Base-by-base conservation (phyloP, 2,888 invertebrate species). In the Pseudanteris insignis region DNA sequence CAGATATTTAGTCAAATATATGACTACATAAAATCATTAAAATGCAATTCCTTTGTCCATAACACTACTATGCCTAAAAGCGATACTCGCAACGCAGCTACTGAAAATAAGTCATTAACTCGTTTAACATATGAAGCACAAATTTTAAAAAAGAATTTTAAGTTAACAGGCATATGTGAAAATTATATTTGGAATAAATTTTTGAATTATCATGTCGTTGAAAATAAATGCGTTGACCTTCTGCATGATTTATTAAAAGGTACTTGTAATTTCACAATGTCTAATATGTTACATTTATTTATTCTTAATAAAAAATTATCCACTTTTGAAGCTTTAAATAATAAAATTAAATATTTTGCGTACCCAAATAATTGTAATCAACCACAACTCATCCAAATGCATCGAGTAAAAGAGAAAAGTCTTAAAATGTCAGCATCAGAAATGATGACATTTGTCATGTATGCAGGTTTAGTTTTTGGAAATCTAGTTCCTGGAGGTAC, bases 391-490 rank as follows among this genome's bases (percentile, higher is more conserved):
- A 60, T 68, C 61, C 26, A 63, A 60, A 33, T 8, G 10, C 29
- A 28, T 54, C 36, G 21, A 24, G 18, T 2, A 48, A 37, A 46
- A 26, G 12, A 7, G 1, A 48, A 40, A 48, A 63, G 60, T 48
- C 58, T 65, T 21, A 53, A 61, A 61, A 59, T 43, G 60, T 65
- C 48, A 2, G 33, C 26, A 28, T 44, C 33, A 26, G 60, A 58
- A 37, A 43, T 55, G 47, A 59, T 40, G 10, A 53, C 28, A 12
- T 40, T 50, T 14, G 47, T 32, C 26, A 37, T 15, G 12, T 13
- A 33, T 9, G 59, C 24, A 38, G 54, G 43, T 28, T 32, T 47
- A 2, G 24, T 37, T 25, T 61, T 25, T 47, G 61, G 59, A 7
- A 48, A 41, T 11, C 11, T 21, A 43, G 58, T 37, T 30, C 46